Evolutionary conservation across 2,888 invertebrate genomes (phyloP), one percentile per base, ranked within the genome.

Genomic region (Ectropis crepuscularia): DNA sequence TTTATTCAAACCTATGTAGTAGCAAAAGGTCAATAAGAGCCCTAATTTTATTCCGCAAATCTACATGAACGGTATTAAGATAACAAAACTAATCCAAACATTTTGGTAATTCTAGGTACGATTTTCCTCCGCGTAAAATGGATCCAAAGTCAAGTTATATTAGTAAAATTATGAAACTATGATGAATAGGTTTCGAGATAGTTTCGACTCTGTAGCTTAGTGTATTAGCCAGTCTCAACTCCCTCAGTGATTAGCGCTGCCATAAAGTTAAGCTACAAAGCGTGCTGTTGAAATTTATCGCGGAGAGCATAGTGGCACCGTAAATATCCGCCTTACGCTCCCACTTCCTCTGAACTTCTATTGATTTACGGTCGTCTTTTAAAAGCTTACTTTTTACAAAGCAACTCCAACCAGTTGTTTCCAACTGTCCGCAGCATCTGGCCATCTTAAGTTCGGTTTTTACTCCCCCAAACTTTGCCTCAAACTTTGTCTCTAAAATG

Each of bases 371-470:
- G 83, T 85, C 71, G 72, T 49, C 86, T 86, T 90, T 90, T 89
- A 89, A 90, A 89, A 89, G 88, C 86, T 81, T 87, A 89, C 88
- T 90, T 91, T 91, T 91, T 90, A 87, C 86, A 87, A 84, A 88
- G 83, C 86, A 83, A 86, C 85, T 82, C 79, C 75, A 78, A 77
- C 87, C 89, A 87, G 87, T 91, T 91, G 91, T 91, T 91, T 80
- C 85, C 85, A 90, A 91, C 90, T 90, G 91, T 89, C 87, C 83
- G 86, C 82, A 86, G 83, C 91, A 92, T 91, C 90, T 91, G 91
- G 88, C 79, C 63, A 85, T 83, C 88, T 88, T 87, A 81, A 81
- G 80, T 82, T 83, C 81, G 83, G 85, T 89, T 89, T 89, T 89
- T 86, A 87, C 82, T 82, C 78, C 43, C 39, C 79, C 79, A 74